Percentiles rank a stretch among this genome's conserved stretches.
Evolutionary conservation across 1,140 invertebrate species (phyloP).

Genomic region (Calephelis virginiensis): DNA sequence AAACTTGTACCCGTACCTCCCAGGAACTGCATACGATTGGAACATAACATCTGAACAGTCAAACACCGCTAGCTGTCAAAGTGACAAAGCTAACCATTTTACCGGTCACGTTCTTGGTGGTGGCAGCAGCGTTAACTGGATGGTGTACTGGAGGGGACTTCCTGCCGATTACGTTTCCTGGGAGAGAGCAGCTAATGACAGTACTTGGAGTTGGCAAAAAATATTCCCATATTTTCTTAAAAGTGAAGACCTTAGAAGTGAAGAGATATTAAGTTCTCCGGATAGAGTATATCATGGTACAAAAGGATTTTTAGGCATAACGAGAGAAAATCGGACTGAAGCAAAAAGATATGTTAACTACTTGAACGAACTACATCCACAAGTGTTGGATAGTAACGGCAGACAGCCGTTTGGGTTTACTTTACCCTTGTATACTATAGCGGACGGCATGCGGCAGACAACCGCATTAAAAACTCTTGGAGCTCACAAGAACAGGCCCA

Average conservation of each 20-base stretch:
- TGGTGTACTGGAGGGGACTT: constrained; percentile 62
- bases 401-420: constrained; percentile 36
- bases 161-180: constrained; percentile 35
- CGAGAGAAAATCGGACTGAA: constrained; percentile 22
- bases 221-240: constrained; percentile 36
- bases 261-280: constrained; percentile 22
- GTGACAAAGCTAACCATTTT: background rate
- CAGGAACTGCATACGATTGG: background rate
- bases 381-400: constrained; percentile 38
- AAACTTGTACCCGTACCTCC: background rate
- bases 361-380: constrained; percentile 35
- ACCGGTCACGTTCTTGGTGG: constrained; percentile 82
- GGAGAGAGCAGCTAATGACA: constrained; percentile 31
- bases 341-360: constrained; percentile 32
- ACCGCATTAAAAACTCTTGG: constrained; percentile 79
- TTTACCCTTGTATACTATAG: constrained; percentile 73
- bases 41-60: background rate
- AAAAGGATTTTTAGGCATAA: constrained; percentile 35
- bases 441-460: constrained; percentile 79
- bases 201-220: constrained; percentile 31
- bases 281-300: constrained; percentile 28
- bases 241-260: constrained; percentile 31
- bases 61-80: background rate
- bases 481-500: constrained; percentile 72
- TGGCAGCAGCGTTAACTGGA: constrained; percentile 86